Percentiles rank a stretch among this genome's conserved stretches.
Evolutionary conservation across 1,140 invertebrate species (phyloP).

Genomic region (Trachymyrmex cornetzi): DNA sequence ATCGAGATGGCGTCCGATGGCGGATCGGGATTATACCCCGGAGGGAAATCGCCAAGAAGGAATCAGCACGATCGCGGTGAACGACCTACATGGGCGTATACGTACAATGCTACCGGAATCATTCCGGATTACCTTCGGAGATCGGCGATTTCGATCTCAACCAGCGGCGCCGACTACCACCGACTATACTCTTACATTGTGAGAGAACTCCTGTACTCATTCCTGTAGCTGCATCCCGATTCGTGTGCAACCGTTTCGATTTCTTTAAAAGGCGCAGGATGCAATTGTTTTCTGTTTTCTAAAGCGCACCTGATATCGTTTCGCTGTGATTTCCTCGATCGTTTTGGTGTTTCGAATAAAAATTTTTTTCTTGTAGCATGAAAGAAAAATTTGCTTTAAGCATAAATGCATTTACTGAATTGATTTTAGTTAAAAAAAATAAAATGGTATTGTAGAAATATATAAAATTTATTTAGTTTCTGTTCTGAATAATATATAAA

Average conservation of each 20-base stretch:
- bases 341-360: neutral
- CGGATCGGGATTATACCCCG: constrained; percentile 58
- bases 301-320: constrained; percentile 23
- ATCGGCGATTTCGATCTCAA: constrained; percentile 64
- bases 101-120: constrained; percentile 67
- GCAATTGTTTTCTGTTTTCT: constrained; percentile 49
- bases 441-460: neutral
- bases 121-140: constrained; percentile 70
- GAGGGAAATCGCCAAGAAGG: constrained; percentile 66
- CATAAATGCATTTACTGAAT: neutral
- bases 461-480: neutral
- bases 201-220: neutral
- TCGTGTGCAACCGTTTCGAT: constrained; percentile 10
- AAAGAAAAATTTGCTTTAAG: neutral
- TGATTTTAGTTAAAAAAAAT: neutral
- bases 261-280: constrained; percentile 14
- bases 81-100: constrained; percentile 60
- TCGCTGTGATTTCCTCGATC: constrained; percentile 16
- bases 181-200: constrained; percentile 20
- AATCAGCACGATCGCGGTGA: constrained; percentile 77
- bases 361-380: neutral
- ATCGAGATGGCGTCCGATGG: constrained; percentile 57
- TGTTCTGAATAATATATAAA: neutral
- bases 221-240: constrained; percentile 7
- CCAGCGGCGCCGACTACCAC: constrained; percentile 6